Evolutionary conservation across 2,888 invertebrate genomes (phyloP).

Genomic region (Harpalus rubripes): DNA sequence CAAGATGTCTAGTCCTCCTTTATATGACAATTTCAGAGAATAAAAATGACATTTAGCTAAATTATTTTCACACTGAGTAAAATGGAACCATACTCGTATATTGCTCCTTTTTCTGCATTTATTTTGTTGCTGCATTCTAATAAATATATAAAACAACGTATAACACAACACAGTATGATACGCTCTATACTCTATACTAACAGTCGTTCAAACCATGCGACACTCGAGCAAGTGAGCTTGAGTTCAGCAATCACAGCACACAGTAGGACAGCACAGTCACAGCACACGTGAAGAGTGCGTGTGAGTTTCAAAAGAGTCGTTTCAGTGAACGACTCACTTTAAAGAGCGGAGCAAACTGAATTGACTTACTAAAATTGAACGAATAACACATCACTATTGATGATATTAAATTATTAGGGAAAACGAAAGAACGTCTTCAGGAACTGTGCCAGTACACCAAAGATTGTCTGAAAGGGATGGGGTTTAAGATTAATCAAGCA

Average conservation of each 20-base stretch:
- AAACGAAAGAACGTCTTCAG: too few relatives aligned
- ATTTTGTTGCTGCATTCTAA: background rate
- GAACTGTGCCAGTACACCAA: too few relatives aligned
- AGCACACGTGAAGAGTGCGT: background rate
- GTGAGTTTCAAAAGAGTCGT: too few relatives aligned
- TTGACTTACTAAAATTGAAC: too few relatives aligned
- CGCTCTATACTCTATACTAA: too few relatives aligned
- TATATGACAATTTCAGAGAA: background rate
- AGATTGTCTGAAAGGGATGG: too few relatives aligned
- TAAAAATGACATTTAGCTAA: background rate
- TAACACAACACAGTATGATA: background rate
- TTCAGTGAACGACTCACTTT: too few relatives aligned
- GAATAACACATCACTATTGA: too few relatives aligned
- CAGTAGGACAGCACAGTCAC: background rate
- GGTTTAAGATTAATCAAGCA: too few relatives aligned
- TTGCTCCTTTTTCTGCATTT: background rate
- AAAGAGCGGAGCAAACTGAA: too few relatives aligned
- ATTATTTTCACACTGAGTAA: constrained; percentile 3
- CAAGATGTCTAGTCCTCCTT: background rate
- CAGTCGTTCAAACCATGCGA: too few relatives aligned
- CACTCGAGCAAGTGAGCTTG: background rate
- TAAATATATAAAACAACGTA: background rate
- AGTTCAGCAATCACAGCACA: background rate
- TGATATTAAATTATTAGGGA: too few relatives aligned
- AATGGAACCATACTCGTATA: background rate